A percentile compares a stretch with the other conserved stretches of the same genome.
Conservation (phyloP, 2,113 vertebrate genomes). For the Odocoileus hemionus region DNA sequence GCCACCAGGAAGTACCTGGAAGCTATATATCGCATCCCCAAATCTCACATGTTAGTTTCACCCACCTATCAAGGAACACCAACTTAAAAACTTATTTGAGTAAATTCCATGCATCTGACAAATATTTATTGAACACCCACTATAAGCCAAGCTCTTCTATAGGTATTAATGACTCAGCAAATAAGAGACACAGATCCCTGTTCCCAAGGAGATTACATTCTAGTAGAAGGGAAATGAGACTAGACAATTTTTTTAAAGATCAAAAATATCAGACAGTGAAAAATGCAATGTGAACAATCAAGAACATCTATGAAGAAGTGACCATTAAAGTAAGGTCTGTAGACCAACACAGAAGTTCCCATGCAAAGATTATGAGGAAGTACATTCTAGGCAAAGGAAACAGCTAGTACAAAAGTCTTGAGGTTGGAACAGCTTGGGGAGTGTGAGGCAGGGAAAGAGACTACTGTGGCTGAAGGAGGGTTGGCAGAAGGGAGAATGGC, state of each 20-base stretch:
- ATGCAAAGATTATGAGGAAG: background rate
- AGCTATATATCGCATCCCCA: background rate
- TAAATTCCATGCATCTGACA: background rate
- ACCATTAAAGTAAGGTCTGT: background rate
- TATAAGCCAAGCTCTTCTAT: background rate
- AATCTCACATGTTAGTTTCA: background rate
- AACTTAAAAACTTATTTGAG: background rate
- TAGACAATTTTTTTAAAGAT: background rate
- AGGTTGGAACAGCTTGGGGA: background rate
- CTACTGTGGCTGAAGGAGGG: background rate
- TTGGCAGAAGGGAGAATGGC: background rate
- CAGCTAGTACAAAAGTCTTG: background rate
- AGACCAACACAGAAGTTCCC: background rate
- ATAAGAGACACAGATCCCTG: background rate
- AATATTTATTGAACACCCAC: background rate
- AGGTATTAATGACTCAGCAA: background rate
- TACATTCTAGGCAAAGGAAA: background rate
- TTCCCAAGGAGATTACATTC: background rate
- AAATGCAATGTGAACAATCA: background rate
- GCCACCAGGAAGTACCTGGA: background rate
- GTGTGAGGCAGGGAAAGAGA: background rate
- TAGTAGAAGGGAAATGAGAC: background rate
- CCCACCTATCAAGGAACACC: background rate
- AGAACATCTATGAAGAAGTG: background rate
- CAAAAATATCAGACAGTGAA: background rate